Conservation (phyloP, 2,797 vertebrate species). For the Zenarchopterus dispar region DNA sequence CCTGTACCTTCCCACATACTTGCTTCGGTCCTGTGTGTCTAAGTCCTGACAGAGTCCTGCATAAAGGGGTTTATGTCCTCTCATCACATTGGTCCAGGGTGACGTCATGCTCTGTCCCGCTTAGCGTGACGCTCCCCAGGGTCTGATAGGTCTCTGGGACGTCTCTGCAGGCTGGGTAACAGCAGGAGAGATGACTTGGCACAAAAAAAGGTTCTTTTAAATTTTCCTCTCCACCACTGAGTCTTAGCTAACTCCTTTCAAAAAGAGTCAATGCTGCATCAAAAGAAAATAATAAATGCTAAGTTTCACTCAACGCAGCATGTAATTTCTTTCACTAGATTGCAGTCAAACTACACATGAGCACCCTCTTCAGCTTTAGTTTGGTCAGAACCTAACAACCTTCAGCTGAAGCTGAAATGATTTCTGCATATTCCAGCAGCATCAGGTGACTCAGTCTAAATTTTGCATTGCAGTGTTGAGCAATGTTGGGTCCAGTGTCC, state of each 20-base stretch:
- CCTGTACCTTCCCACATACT: background rate
- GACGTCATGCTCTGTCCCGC: conserved; percentile 59
- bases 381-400: too few relatives aligned
- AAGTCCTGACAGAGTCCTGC: conserved; percentile 1
- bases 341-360: too few relatives aligned
- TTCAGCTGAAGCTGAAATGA: too few relatives aligned
- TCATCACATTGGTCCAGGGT: conserved; percentile 48
- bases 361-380: too few relatives aligned
- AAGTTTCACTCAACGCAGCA: conserved; percentile 35
- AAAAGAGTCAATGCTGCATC: conserved; percentile 45
- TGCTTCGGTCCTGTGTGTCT: background rate
- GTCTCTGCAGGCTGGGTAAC: conserved; percentile 58
- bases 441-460: conserved; percentile 20
- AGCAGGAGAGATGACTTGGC: conserved; percentile 54
- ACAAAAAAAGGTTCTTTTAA: conserved; percentile 54
- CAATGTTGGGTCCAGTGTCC: conserved; percentile 17
- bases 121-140: conserved; percentile 43
- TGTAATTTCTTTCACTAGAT: too few relatives aligned
- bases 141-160: conserved; percentile 63
- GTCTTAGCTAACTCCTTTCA: conserved; percentile 41
- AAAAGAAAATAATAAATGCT: conserved; percentile 35
- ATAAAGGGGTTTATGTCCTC: conserved; percentile 32
- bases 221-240: conserved; percentile 24
- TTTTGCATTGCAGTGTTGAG: conserved; percentile 30
- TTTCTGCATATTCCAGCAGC: too few relatives aligned